Conservation (phyloP, 1,140 invertebrate genomes). For the Macrosteles quadrilineatus region DNA sequence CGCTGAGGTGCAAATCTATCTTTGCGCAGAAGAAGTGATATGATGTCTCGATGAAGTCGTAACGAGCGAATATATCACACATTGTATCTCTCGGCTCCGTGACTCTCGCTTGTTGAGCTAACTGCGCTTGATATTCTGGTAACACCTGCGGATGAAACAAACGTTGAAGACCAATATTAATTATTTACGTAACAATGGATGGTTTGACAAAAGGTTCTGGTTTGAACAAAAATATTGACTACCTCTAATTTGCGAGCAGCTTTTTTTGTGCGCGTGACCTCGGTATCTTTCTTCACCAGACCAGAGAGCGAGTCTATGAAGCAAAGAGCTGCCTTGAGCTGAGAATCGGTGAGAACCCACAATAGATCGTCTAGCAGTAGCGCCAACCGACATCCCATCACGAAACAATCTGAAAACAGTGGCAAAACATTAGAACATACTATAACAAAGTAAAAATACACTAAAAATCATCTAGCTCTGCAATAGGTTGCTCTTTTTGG, state of each 20-base stretch:
- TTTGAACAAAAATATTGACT: too few species aligned
- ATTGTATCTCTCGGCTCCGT: constrained; percentile 54
- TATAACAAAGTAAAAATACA: too few species aligned
- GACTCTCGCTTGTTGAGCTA: constrained; percentile 63
- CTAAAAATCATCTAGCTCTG: too few species aligned
- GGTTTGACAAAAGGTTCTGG: too few species aligned
- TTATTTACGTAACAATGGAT: too few species aligned
- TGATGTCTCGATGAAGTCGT: constrained; percentile 96
- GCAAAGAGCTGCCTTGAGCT: constrained; percentile 91
- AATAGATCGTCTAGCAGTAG: constrained; percentile 93
- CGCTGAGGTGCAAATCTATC: constrained; percentile 96
- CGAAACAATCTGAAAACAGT: constrained; percentile 89
- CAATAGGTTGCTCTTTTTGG: too few species aligned
- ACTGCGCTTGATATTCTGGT: constrained; percentile 78
- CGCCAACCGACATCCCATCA: constrained; percentile 88
- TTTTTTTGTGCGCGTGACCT: constrained; percentile 81
- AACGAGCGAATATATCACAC: constrained; percentile 74
- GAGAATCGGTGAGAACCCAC: constrained; percentile 98
- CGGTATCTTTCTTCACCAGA: constrained; percentile 80
- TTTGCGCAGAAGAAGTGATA: constrained; percentile 94
- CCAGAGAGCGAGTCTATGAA: constrained; percentile 90
- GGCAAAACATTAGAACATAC: constrained; percentile 46
- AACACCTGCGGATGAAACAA: constrained; percentile 58
- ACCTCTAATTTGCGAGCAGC: constrained; percentile 88
- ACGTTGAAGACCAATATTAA: too few species aligned